Conservation (phyloP, 2,888 invertebrate species). For the Pheosia tremula region DNA sequence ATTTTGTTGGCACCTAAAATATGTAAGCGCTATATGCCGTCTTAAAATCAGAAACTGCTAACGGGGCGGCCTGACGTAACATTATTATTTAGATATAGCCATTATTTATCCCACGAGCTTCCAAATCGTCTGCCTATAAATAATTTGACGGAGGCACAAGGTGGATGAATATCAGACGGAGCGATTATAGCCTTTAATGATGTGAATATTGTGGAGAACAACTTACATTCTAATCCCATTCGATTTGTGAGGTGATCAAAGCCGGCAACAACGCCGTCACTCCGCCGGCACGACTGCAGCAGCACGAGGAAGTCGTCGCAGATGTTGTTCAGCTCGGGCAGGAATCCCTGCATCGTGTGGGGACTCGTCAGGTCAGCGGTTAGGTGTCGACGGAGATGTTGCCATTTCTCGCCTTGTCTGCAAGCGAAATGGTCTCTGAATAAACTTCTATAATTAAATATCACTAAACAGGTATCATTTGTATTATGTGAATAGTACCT, state of each 20-base stretch:
- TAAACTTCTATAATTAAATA: no score
- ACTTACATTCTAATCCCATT: slow-evolving; percentile 91
- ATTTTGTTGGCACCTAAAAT: no score
- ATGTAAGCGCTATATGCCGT: no score
- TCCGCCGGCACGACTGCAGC: slow-evolving; percentile 82
- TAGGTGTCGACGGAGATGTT: slow-evolving; percentile 87
- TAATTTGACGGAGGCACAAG: no score
- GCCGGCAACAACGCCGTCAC: slow-evolving; percentile 78
- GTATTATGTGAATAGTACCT: no score
- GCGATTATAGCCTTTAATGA: neutral
- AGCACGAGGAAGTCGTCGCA: slow-evolving; percentile 91
- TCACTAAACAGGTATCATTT: no score
- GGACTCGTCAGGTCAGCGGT: slow-evolving; percentile 91
- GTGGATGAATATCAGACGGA: no score
- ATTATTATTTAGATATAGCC: no score
- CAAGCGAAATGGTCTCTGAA: slow-evolving; percentile 21
- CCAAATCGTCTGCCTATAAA: no score
- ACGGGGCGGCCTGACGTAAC: no score
- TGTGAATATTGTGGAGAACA: neutral
- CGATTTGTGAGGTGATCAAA: slow-evolving; percentile 91
- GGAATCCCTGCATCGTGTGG: slow-evolving; percentile 89
- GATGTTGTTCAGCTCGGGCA: slow-evolving; percentile 89
- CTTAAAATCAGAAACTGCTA: no score
- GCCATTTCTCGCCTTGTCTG: slow-evolving; percentile 92
- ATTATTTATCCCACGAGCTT: no score